phyloP scores from a whole-genome alignment of 2,888 invertebrate genomes.

The Cistogaster globosa region DNA sequence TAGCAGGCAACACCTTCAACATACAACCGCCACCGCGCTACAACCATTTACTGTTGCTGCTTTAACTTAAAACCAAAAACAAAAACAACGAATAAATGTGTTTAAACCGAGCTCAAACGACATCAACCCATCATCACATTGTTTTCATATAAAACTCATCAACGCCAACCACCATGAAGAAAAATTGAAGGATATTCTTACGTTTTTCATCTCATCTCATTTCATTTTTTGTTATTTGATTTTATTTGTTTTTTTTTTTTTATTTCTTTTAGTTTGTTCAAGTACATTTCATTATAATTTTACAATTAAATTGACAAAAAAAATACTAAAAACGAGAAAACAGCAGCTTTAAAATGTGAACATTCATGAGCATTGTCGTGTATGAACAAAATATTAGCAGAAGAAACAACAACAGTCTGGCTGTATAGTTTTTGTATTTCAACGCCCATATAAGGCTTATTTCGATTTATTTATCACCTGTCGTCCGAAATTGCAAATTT shows the following conservation, averaged over 20 bases:
- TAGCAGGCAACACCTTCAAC: conserved; percentile 70
- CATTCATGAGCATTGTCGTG: conserved; percentile 67
- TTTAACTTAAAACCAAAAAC: not conserved
- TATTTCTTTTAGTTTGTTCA: conserved; percentile 22
- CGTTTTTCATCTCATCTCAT: conserved; percentile 18
- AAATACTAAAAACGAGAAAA: not conserved
- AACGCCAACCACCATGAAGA: conserved; percentile 72
- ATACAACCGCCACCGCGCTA: conserved; percentile 14
- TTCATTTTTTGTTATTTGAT: conserved; percentile 12
- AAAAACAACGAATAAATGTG: conserved; percentile 30
- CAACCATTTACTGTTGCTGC: not conserved
- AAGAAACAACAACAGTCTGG: conserved; percentile 26
- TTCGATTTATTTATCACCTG: conserved; percentile 83
- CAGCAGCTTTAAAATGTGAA: conserved; percentile 67
- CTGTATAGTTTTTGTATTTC: conserved; percentile 59
- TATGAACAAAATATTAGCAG: conserved; percentile 24
- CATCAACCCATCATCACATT: conserved; percentile 24
- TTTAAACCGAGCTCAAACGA: conserved; percentile 22
- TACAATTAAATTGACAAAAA: conserved; percentile 65
- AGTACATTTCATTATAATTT: conserved; percentile 56
- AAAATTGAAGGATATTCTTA: conserved; percentile 68
- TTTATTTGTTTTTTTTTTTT: not conserved
- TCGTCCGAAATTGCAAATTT: conserved; percentile 77
- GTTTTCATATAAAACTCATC: conserved; percentile 65
- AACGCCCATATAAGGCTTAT: conserved; percentile 73